Evolutionary conservation across 2,888 invertebrate species (phyloP).

Genomic region (Eupithecia tripunctaria): DNA sequence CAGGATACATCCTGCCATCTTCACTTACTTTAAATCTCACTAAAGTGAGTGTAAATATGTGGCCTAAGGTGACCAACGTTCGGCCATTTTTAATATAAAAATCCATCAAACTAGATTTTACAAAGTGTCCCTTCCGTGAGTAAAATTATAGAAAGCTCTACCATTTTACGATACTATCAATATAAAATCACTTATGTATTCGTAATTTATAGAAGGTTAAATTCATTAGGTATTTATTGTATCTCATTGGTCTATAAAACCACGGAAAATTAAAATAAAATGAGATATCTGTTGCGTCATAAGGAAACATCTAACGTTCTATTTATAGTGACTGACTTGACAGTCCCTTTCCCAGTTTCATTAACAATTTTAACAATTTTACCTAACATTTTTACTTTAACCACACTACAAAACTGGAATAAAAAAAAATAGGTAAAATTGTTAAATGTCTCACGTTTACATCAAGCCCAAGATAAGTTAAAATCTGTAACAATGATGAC

Average conservation of each 20-base stretch:
- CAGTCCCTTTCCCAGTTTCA: too few species aligned
- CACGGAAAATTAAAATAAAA: background rate
- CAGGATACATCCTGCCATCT: too few species aligned
- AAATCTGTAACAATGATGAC: conserved; percentile 70
- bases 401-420: too few species aligned
- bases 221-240: background rate
- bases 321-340: background rate
- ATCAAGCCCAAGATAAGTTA: conserved; percentile 70
- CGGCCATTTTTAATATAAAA: background rate
- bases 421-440: too few species aligned
- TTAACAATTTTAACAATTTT: too few species aligned
- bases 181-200: background rate
- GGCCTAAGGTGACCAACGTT: background rate
- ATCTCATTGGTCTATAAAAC: background rate
- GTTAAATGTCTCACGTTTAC: conserved; percentile 54
- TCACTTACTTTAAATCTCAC: background rate
- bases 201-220: background rate
- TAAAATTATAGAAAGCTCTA: conserved; percentile 7
- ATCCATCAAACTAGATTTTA: too few species aligned
- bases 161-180: conserved; percentile 14
- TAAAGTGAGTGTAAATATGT: too few species aligned
- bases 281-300: background rate
- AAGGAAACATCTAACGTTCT: background rate
- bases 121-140: background rate
- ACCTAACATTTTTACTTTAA: too few species aligned